phyloP scores from a whole-genome alignment of 1,140 invertebrate genomes.

The Tyrophagus putrescentiae region DNA sequence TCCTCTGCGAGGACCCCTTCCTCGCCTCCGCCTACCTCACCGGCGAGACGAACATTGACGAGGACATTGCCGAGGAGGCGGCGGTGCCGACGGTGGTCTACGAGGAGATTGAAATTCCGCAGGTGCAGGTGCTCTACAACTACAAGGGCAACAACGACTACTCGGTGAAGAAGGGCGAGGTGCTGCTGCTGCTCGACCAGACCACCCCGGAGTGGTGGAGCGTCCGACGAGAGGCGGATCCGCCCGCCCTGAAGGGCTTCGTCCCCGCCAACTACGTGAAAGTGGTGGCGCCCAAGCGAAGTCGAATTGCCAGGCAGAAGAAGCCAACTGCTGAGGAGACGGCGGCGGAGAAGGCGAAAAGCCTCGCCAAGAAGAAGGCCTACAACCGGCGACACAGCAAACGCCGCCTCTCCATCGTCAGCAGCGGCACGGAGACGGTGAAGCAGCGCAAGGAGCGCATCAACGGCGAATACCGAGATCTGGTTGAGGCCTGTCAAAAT shows the following conservation, averaged over 20 bases:
- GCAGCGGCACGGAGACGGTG: conserved; percentile 53
- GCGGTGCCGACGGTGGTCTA: conserved; percentile 73
- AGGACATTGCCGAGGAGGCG: conserved; percentile 65
- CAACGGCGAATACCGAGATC: conserved; percentile 59
- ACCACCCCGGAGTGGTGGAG: conserved; percentile 98
- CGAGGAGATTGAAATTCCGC: conserved; percentile 70
- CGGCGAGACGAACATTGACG: conserved; percentile 32
- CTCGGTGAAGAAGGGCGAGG: conserved; percentile 74
- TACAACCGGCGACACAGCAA: conserved; percentile 14
- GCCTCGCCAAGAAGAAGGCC: conserved; percentile 39
- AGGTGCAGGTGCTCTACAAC: conserved; percentile 68
- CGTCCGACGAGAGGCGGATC: conserved; percentile 54
- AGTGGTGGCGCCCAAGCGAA: conserved; percentile 71
- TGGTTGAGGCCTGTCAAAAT: conserved; percentile 52
- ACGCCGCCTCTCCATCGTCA: conserved; percentile 17
- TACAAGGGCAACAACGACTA: conserved; percentile 80
- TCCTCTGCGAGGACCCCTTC: conserved; percentile 45
- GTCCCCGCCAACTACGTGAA: conserved; percentile 93
- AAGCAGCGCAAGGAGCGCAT: conserved; percentile 63
- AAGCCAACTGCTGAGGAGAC: conserved; percentile 64
- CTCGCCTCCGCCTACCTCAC: conserved; percentile 22
- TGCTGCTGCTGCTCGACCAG: conserved; percentile 78
- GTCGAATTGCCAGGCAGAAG: conserved; percentile 61
- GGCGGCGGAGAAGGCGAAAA: conserved; percentile 72
- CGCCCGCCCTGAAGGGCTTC: conserved; percentile 90